phyloP scores from a whole-genome alignment of 1,140 invertebrate species.

The Anastatus disparis region DNA sequence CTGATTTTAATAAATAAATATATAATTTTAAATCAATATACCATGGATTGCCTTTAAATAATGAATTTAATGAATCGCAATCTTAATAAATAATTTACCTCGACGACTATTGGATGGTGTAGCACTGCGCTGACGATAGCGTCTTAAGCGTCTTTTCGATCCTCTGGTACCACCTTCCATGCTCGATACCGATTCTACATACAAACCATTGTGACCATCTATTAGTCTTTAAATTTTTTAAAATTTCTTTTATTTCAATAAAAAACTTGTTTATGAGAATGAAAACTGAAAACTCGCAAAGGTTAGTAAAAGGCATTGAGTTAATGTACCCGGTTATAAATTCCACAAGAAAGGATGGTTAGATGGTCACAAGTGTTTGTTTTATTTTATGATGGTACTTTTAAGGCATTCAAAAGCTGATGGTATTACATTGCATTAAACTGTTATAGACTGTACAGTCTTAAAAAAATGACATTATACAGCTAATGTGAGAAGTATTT shows the following conservation, averaged over 20 bases:
- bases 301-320: constrained; percentile 50
- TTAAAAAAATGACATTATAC: too few species aligned
- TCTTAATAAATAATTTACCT: constrained; percentile 47
- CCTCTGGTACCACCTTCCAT: constrained; percentile 70
- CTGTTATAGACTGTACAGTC: too few species aligned
- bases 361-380: constrained; percentile 67
- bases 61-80: constrained; percentile 20
- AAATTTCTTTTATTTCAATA: constrained; percentile 8
- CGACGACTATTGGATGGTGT: constrained; percentile 60
- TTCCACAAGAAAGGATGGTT: constrained; percentile 45
- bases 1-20: too few species aligned
- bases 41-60: neutral
- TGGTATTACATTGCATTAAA: too few species aligned
- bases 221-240: constrained; percentile 29
- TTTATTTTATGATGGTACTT: too few species aligned
- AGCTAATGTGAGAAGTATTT: too few species aligned
- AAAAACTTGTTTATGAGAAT: neutral
- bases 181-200: constrained; percentile 71
- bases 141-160: constrained; percentile 58
- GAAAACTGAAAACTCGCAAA: constrained; percentile 7
- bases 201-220: constrained; percentile 68
- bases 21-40: too few species aligned
- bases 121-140: constrained; percentile 60
- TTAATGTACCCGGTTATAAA: constrained; percentile 42
- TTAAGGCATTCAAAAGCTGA: too few species aligned